Evolutionary conservation across 2,797 vertebrate genomes (phyloP).

Genomic region (Sparus aurata): DNA sequence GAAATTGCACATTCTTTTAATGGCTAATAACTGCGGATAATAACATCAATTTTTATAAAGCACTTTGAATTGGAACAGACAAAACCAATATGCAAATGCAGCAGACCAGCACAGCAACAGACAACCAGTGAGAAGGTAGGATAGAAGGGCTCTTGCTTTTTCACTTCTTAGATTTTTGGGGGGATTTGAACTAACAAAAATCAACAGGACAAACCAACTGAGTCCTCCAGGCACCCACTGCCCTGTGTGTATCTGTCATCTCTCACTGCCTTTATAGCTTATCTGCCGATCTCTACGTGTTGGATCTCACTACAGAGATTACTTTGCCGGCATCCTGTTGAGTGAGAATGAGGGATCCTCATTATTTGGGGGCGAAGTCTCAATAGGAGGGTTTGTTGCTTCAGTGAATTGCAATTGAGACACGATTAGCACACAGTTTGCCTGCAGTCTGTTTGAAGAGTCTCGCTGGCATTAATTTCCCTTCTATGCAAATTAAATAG

Average conservation of each 20-base stretch:
- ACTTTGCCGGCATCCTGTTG: constrained; percentile 50
- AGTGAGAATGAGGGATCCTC: constrained; percentile 49
- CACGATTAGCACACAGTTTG: constrained; percentile 77
- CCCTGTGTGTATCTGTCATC: neutral
- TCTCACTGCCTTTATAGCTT: neutral
- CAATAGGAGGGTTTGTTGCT: constrained; percentile 74
- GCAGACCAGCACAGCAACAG: neutral
- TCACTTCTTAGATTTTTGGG: neutral
- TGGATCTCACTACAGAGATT: constrained; percentile 23
- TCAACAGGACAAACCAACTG: constrained; percentile 4
- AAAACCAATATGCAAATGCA: neutral
- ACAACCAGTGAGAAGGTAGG: neutral
- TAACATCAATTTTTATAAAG: neutral
- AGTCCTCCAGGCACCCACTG: constrained; percentile 10
- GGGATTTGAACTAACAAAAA: neutral
- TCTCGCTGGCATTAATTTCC: constrained; percentile 76
- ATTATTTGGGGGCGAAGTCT: constrained; percentile 68
- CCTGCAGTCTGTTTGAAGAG: constrained; percentile 79
- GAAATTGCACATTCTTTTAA: neutral
- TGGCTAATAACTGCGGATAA: neutral
- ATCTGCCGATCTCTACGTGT: constrained; percentile 13
- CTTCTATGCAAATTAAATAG: constrained; percentile 67
- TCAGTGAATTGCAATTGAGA: constrained; percentile 77
- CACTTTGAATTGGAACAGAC: neutral
- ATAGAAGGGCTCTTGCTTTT: neutral